Percentiles rank a stretch among this genome's conserved stretches.
Conservation (phyloP, 2,113 vertebrate species). For the Erythrolamprus reginae region DNA sequence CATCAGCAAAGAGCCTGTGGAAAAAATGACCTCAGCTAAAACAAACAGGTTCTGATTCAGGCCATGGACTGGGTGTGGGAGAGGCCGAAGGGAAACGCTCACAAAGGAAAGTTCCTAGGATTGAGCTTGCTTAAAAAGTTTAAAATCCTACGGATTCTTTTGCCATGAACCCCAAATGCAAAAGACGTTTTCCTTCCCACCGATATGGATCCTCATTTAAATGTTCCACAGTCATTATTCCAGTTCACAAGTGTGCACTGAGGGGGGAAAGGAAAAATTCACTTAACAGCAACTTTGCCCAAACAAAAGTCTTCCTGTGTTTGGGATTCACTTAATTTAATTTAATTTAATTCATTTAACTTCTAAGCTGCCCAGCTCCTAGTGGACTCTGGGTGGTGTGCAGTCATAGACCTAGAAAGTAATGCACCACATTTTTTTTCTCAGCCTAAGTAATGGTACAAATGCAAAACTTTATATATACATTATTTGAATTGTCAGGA, state of each 20-base stretch:
- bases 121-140: not conserved
- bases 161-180: not conserved
- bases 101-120: constrained; percentile 1
- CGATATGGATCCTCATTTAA: not conserved
- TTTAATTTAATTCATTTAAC: too few relatives aligned
- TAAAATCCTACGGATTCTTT: not conserved
- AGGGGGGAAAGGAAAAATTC: not conserved
- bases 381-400: too few relatives aligned
- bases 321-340: not conserved
- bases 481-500: too few relatives aligned
- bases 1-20: not conserved
- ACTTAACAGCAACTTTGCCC: not conserved
- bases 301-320: not conserved
- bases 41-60: constrained; percentile 2
- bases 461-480: too few relatives aligned
- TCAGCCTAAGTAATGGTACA: too few relatives aligned
- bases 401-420: too few relatives aligned
- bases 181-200: not conserved
- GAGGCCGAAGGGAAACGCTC: not conserved
- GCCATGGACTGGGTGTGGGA: not conserved
- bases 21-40: constrained; percentile 22
- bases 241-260: not conserved
- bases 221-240: not conserved
- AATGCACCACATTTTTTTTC: too few relatives aligned
- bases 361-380: too few relatives aligned